phyloP scores from a whole-genome alignment of 2,888 invertebrate genomes.

The Drosophila anceps region DNA sequence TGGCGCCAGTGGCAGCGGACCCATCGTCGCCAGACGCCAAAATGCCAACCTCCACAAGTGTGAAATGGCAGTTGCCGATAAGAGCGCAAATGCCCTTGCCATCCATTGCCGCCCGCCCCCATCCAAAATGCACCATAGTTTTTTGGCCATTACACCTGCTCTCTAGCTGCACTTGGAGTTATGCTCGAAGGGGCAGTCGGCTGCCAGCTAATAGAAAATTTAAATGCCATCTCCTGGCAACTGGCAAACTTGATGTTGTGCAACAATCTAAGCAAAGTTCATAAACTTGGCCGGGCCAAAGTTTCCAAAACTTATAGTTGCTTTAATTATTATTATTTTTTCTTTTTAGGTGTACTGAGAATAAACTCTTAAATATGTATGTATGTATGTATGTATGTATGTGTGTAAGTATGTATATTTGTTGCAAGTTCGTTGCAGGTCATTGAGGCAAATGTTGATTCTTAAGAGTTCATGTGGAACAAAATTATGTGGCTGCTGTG shows the following conservation, averaged over 20 bases:
- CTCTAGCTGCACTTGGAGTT: slow-evolving; percentile 9
- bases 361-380: slow-evolving; percentile 3
- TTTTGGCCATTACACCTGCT: slow-evolving; percentile 39
- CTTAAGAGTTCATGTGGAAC: slow-evolving; percentile 69
- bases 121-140: slow-evolving; percentile 1
- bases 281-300: slow-evolving; percentile 66
- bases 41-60: slow-evolving; percentile 29
- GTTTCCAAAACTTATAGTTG: slow-evolving; percentile 58
- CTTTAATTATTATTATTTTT: slow-evolving; percentile 18
- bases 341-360: slow-evolving; percentile 2
- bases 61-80: slow-evolving; percentile 43
- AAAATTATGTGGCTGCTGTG: slow-evolving; percentile 62
- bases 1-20: slow-evolving; percentile 49
- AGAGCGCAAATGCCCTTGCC: slow-evolving; percentile 8
- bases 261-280: slow-evolving; percentile 72
- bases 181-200: slow-evolving; percentile 12
- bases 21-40: slow-evolving; percentile 2
- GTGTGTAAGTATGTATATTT: neutral
- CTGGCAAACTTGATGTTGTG: slow-evolving; percentile 56
- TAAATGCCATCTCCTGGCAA: slow-evolving; percentile 51
- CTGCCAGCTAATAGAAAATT: slow-evolving; percentile 73
- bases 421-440: slow-evolving; percentile 51
- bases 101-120: neutral
- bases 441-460: slow-evolving; percentile 72
- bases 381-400: neutral